These are phyloP conservation scores for Drosophila demipolita DNA, from an alignment of 2,888 invertebrate genomes.

Conservation along the genomic window DNA sequence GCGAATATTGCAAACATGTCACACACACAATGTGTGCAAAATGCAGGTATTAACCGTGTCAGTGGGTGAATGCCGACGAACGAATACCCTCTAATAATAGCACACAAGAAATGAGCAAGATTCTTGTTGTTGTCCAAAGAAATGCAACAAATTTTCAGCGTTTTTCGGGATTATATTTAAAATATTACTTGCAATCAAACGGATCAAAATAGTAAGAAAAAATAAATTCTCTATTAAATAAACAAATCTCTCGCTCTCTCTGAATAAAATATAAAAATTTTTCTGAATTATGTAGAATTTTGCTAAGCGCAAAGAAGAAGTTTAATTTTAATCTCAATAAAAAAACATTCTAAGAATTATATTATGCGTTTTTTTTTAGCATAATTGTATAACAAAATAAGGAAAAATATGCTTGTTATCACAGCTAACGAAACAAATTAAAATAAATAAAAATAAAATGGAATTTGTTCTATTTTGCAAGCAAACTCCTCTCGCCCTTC, in stretches of 20 bases:
- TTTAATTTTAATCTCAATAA: no score
- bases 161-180: background rate
- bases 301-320: no score
- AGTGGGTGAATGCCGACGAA: background rate
- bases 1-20: conserved; percentile 37
- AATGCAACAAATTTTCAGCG: background rate
- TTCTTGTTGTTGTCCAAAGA: background rate
- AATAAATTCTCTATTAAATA: background rate
- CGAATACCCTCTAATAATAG: background rate
- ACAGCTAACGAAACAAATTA: background rate
- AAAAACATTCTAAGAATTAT: no score
- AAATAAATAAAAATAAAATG: background rate
- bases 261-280: no score
- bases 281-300: no score
- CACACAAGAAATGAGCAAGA: background rate
- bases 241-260: background rate
- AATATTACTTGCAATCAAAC: background rate
- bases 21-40: conserved; percentile 14
- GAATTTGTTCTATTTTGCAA: background rate
- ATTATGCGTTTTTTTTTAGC: no score
- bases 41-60: background rate
- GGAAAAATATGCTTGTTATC: background rate
- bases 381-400: background rate
- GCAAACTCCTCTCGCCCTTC: background rate
- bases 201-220: background rate